These are phyloP conservation scores for Drosophila kikkawai DNA, from an alignment of 1,140 invertebrate species.

Conservation along the genomic window DNA sequence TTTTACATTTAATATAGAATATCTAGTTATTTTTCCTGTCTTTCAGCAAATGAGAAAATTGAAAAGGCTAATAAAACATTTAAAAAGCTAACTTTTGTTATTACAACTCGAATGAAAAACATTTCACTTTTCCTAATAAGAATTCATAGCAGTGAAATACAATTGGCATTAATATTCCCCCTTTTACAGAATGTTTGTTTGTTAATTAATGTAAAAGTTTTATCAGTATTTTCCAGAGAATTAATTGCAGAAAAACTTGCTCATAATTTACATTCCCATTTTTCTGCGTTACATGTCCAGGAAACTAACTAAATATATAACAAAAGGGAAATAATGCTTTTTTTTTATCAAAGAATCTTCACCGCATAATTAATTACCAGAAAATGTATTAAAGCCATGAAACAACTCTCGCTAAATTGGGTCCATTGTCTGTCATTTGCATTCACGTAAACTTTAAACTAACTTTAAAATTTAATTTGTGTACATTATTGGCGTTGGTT, in stretches of 20 bases:
- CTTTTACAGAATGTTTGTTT: neutral
- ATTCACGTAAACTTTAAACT: conserved; percentile 19
- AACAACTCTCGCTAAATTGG: conserved; percentile 17
- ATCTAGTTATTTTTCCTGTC: neutral
- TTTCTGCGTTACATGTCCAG: neutral
- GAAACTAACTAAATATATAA: neutral
- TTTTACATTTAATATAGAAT: neutral
- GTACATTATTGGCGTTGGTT: conserved; percentile 68
- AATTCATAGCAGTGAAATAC: neutral
- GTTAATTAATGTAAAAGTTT: neutral
- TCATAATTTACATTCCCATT: neutral
- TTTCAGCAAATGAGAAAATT: neutral
- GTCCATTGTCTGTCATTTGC: conserved; percentile 9
- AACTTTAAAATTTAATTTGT: conserved; percentile 43
- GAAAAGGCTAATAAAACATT: neutral
- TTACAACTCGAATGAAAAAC: neutral
- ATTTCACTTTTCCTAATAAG: neutral
- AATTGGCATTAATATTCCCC: neutral
- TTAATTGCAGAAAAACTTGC: neutral
- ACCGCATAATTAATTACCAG: conserved; percentile 5
- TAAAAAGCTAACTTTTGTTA: neutral
- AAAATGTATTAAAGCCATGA: conserved; percentile 14
- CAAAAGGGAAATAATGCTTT: neutral
- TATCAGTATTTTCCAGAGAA: neutral
- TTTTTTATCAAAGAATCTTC: neutral